Evolutionary conservation across 1,140 invertebrate species (phyloP), one percentile per base, ranked within the genome.

Genomic region (Drosophila pseudoananassae): DNA sequence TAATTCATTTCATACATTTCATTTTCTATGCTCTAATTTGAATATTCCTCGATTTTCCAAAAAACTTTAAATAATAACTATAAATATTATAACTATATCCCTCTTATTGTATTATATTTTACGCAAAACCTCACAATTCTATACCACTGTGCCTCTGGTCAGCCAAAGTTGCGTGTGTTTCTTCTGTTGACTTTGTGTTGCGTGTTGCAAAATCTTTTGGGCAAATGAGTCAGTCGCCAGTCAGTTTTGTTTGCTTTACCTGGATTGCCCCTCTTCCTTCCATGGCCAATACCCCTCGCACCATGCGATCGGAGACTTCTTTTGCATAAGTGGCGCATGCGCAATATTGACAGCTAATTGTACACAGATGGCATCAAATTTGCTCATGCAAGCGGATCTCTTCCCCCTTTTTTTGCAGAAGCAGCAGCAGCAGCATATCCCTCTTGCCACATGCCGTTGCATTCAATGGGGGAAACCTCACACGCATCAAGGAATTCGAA

Each of bases 291-390:
- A 20, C 23, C 9, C 12, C 15, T 20, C 4, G n/a, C 23, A 46
- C 29, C 38, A 12, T 4, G n/a, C n/a, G 25, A 43, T 63, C 25
- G 17, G 17, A 43, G 52, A 25, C 54, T 75, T 75, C 59, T 57
- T 74, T 75, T 78, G 75, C 80, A 79, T 59, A 85, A 83, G 83
- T 73, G 80, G 78, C 80, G 77, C 72, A 87, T 87, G 69, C 82
- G 78, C 82, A 82, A 88, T 88, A 85, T 85, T 85, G 82, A 85
- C 82, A 85, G 59, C 78, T 87, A 85, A 85, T 85, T 85, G 82
- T 85, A 64, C 78, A 75, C 74, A 88, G 83, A 82, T 88, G 82
- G 74, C 50, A 88, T 87, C 82, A 85, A 85, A 85, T 85, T 85
- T 85, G 82, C 82, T 68, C 72, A 59, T 68, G 72, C 73, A 68